phyloP scores from a whole-genome alignment of 2,113 vertebrate genomes.

The Dasyornis broadbenti region DNA sequence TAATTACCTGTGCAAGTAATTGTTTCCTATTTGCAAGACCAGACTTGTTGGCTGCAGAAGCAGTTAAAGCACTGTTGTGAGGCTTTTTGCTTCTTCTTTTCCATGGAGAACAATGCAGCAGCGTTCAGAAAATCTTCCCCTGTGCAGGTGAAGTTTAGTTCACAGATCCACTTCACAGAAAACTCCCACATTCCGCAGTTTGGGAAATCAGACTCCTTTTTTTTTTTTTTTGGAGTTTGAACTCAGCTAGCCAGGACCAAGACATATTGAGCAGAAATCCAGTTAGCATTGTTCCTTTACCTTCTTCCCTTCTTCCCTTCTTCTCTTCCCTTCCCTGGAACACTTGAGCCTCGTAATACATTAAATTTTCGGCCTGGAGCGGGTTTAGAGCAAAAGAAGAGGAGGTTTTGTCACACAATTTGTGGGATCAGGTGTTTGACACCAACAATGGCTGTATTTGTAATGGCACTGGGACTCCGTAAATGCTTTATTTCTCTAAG shows the following conservation, averaged over 20 bases:
- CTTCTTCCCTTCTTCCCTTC: background rate
- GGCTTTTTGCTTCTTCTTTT: background rate
- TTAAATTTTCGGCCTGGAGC: background rate
- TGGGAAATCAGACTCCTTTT: background rate
- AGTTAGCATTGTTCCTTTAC: fast-evolving
- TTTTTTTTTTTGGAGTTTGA: background rate
- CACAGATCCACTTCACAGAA: background rate
- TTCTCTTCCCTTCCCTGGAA: background rate
- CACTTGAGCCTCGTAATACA: background rate
- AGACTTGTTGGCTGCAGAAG: background rate
- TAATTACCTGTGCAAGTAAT: background rate
- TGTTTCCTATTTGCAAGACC: background rate
- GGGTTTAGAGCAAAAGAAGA: background rate
- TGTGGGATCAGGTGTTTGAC: background rate
- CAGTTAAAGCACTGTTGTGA: background rate
- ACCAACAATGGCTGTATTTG: background rate
- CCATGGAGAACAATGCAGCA: background rate
- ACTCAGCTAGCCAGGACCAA: background rate
- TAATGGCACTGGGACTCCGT: background rate
- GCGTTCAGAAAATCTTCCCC: background rate
- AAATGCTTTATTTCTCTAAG: background rate
- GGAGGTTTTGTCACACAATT: background rate
- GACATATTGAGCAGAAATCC: background rate
- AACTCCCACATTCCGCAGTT: background rate
- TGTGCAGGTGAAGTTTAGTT: background rate